A percentile compares a stretch with the other conserved stretches of the same genome.
Conservation (phyloP, 2,113 vertebrate genomes). For the pig (Sus scrofa) region DNA sequence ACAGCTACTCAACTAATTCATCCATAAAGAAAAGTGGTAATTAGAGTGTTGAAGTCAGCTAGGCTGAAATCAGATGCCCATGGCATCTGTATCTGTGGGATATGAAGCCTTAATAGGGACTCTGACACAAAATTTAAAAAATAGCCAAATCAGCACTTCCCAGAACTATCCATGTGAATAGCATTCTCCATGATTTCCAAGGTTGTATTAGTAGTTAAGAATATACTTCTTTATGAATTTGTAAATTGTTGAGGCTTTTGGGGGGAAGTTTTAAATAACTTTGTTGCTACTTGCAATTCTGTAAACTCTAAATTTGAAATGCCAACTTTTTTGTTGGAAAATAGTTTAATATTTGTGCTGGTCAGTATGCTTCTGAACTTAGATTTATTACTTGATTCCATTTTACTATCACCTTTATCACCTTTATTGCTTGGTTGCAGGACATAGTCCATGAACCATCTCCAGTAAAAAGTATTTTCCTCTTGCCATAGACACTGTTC, state of each 20-base stretch:
- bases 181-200: not conserved
- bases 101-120: not conserved
- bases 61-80: not conserved
- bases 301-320: not conserved
- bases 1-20: constrained; percentile 54
- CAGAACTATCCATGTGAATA: not conserved
- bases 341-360: not conserved
- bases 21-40: constrained; percentile 70
- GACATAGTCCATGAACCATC: not conserved
- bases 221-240: not conserved
- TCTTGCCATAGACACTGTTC: not conserved
- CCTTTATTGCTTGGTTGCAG: not conserved
- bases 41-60: constrained; percentile 15
- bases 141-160: not conserved
- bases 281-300: not conserved
- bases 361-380: not conserved
- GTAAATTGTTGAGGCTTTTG: not conserved
- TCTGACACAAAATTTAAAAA: not conserved
- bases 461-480: not conserved
- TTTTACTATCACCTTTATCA: not conserved
- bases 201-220: not conserved
- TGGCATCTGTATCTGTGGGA: not conserved
- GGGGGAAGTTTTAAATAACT: not conserved
- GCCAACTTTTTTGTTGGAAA: not conserved
- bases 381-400: not conserved